These are phyloP conservation scores for Cosmia pyralina DNA, from an alignment of 2,888 invertebrate genomes.

Conservation along the genomic window DNA sequence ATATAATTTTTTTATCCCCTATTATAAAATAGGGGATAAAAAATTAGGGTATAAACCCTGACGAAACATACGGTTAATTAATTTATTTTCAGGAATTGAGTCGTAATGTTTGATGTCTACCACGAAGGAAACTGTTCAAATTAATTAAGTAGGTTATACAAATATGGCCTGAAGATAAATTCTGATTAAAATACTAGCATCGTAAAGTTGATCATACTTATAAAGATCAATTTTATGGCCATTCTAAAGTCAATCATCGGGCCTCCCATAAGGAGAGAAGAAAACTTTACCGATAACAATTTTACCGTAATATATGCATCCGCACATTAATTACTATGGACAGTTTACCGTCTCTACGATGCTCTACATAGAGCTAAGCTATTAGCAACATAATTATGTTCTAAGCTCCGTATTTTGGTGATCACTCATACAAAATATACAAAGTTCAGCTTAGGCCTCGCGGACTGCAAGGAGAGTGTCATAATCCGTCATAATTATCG, in stretches of 20 bases:
- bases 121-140: background rate
- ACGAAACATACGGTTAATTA: background rate
- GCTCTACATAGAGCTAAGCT: conserved; percentile 16
- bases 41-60: too few relatives aligned
- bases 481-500: too few relatives aligned
- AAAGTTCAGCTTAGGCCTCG: too few relatives aligned
- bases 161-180: conserved; percentile 6
- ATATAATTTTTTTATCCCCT: too few relatives aligned
- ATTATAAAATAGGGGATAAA: too few relatives aligned
- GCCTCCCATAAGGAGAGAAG: background rate
- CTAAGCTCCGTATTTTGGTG: background rate
- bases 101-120: background rate
- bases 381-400: background rate
- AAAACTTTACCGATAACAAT: conserved; percentile 17
- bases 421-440: too few relatives aligned
- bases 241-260: conserved; percentile 38
- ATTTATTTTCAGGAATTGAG: background rate
- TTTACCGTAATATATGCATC: conserved; percentile 46
- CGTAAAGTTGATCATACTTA: conserved; percentile 6
- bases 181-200: conserved; percentile 13
- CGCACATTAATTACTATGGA: conserved; percentile 40
- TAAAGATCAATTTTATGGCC: conserved; percentile 29
- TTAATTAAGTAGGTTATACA: conserved; percentile 12
- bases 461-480: too few relatives aligned
- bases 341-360: conserved; percentile 16